phyloP scores from a whole-genome alignment of 2,113 vertebrate genomes.

The Myrmecophaga tridactyla region DNA sequence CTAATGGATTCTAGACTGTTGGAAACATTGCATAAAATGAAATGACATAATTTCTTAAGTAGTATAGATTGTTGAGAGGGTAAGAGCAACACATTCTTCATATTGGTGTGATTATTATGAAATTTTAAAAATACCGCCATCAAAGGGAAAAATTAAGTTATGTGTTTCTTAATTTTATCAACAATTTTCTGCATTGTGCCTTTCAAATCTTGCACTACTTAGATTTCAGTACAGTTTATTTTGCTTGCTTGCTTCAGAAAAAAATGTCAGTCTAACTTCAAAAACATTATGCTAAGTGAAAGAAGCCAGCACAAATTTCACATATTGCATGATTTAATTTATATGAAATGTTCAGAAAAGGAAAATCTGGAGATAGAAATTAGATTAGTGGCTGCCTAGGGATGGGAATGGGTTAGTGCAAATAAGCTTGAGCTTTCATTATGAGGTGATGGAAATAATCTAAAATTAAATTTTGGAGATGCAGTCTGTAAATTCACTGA shows the following conservation, averaged over 20 bases:
- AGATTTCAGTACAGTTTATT: neutral
- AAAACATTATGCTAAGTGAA: neutral
- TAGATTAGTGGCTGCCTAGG: neutral
- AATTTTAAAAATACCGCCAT: neutral
- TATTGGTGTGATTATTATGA: neutral
- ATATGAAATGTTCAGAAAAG: neutral
- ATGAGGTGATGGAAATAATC: neutral
- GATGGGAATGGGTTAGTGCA: neutral
- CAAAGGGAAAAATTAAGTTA: neutral
- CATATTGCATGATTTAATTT: neutral
- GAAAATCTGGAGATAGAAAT: neutral
- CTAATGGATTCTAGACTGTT: neutral
- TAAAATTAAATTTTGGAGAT: neutral
- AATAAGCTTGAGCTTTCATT: neutral
- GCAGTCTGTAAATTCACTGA: neutral
- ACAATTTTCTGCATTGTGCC: neutral
- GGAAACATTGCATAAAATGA: neutral
- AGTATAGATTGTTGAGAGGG: fast-evolving
- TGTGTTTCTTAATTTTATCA: neutral
- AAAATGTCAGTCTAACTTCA: neutral
- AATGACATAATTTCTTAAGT: neutral
- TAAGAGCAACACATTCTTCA: neutral
- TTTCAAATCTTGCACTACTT: neutral
- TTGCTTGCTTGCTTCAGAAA: neutral
- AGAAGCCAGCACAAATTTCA: neutral